Evolutionary conservation across 2,888 invertebrate genomes (phyloP).

Genomic region (Lithophane socia): DNA sequence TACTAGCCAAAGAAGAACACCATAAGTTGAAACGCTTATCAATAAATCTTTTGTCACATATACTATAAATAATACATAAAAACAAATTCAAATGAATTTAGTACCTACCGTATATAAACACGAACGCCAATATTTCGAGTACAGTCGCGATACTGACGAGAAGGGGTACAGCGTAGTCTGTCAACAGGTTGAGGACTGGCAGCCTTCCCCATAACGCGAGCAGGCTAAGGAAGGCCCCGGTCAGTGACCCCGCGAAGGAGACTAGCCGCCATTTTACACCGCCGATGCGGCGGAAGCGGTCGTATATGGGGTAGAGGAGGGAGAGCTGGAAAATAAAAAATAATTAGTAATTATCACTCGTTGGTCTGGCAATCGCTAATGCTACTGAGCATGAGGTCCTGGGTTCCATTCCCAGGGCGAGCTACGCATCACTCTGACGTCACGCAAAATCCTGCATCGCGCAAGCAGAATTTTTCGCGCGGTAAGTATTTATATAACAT

Average conservation of each 20-base stretch:
- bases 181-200: conserved; percentile 72
- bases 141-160: conserved; percentile 75
- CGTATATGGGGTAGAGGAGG: conserved; percentile 80
- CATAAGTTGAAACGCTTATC: not conserved
- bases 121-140: conserved; percentile 79
- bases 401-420: no score
- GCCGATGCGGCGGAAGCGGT: conserved; percentile 77
- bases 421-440: no score
- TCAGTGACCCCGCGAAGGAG: conserved; percentile 71
- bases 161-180: conserved; percentile 78
- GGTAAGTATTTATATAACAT: no score
- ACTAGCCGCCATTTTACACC: conserved; percentile 78
- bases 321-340: conserved; percentile 73
- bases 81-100: not conserved
- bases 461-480: no score
- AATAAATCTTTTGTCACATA: not conserved
- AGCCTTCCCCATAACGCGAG: conserved; percentile 71
- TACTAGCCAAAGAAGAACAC: not conserved
- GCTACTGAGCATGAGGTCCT: not conserved
- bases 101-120: conserved; percentile 86
- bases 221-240: conserved; percentile 71
- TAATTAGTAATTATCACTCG: not conserved
- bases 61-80: not conserved
- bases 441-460: no score
- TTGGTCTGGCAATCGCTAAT: no score